Evolutionary conservation across 2,888 invertebrate species (phyloP).

Genomic region (Saturnia pavonia): DNA sequence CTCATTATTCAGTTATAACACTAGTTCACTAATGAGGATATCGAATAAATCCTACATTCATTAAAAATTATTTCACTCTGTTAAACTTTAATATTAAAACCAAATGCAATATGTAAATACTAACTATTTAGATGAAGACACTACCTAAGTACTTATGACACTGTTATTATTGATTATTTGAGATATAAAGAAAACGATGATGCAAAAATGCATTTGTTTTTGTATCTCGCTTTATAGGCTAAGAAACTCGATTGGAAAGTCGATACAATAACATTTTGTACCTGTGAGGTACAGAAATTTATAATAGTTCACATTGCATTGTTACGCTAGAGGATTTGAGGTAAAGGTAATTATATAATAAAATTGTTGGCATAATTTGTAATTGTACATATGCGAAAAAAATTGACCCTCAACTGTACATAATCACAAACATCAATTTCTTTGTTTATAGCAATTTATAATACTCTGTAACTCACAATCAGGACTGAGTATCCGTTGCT

Average conservation of each 20-base stretch:
- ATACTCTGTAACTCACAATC: slow-evolving; percentile 1
- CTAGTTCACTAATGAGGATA: background rate
- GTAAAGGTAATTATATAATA: background rate
- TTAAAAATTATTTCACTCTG: background rate
- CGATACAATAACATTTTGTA: no score
- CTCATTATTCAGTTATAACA: background rate
- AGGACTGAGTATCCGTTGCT: slow-evolving; percentile 1
- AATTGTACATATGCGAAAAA: background rate
- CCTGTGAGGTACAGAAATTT: no score
- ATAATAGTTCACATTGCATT: no score
- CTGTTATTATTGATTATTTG: no score
- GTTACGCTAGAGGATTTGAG: no score
- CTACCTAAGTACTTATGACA: background rate
- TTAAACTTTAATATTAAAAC: background rate
- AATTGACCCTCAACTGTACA: background rate
- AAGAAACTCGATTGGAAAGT: no score
- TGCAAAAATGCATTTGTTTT: no score
- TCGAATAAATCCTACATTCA: background rate
- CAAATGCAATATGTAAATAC: background rate
- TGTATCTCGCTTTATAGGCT: no score
- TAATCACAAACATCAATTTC: background rate
- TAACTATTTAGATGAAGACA: background rate
- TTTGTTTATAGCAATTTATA: background rate
- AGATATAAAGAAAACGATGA: no score
- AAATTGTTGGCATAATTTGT: background rate